These are phyloP conservation scores for Hirundichthys speculiger DNA, from an alignment of 2,113 vertebrate species.

Conservation along the genomic window DNA sequence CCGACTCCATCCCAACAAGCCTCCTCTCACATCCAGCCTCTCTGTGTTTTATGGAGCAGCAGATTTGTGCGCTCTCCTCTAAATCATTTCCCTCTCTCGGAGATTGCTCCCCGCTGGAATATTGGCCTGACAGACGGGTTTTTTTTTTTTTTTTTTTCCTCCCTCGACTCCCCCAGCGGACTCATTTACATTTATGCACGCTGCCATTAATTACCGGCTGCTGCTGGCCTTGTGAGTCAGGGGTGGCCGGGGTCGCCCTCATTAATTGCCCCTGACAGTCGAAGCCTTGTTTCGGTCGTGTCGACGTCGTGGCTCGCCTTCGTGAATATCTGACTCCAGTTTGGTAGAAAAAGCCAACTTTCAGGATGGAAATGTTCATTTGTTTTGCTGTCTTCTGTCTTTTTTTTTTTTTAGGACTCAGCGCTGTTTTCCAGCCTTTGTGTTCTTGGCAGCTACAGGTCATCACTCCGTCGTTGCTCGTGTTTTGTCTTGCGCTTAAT, in stretches of 20 bases:
- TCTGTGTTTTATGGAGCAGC: slow-evolving; percentile 39
- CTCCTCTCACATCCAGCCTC: slow-evolving; percentile 34
- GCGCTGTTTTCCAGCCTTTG: background rate
- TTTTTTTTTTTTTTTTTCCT: background rate
- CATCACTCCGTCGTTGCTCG: slow-evolving; percentile 20
- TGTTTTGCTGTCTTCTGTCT: too few species aligned
- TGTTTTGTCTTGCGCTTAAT: slow-evolving; percentile 36
- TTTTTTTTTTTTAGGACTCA: too few species aligned
- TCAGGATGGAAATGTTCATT: too few species aligned
- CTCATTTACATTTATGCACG: slow-evolving; percentile 77
- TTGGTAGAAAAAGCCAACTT: too few species aligned
- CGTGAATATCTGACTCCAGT: too few species aligned
- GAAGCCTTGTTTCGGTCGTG: slow-evolving; percentile 68
- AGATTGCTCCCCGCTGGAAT: slow-evolving; percentile 74
- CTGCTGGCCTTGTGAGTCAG: slow-evolving; percentile 71
- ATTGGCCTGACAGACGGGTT: slow-evolving; percentile 64
- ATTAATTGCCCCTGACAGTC: slow-evolving; percentile 73
- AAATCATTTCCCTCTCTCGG: slow-evolving; percentile 78
- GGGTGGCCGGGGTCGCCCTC: slow-evolving; percentile 62
- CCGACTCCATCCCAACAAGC: slow-evolving; percentile 40
- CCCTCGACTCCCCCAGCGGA: slow-evolving; percentile 54
- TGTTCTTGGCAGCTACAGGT: slow-evolving; percentile 10
- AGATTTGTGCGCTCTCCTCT: slow-evolving; percentile 72
- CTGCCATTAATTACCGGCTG: slow-evolving; percentile 75
- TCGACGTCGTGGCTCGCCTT: slow-evolving; percentile 45